These are phyloP conservation scores for Odontocolon sp. DNA, from an alignment of 2,888 invertebrate genomes.

Conservation along the genomic window DNA sequence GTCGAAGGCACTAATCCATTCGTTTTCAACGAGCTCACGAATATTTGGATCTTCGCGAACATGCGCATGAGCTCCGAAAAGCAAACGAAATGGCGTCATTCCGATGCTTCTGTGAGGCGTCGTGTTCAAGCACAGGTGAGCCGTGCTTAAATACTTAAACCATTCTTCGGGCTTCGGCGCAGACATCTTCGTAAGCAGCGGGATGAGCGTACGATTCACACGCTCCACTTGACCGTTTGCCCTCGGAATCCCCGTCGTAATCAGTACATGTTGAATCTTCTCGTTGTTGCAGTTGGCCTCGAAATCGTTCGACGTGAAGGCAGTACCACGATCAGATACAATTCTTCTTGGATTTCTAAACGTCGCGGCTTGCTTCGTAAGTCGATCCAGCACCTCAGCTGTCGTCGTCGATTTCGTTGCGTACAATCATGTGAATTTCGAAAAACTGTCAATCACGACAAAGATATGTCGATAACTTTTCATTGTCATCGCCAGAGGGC, in stretches of 20 bases:
- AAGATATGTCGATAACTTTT: slow-evolving; percentile 61
- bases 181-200: slow-evolving; percentile 72
- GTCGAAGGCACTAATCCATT: slow-evolving; percentile 43
- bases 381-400: slow-evolving; percentile 70
- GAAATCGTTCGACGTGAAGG: slow-evolving; percentile 75
- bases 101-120: slow-evolving; percentile 65
- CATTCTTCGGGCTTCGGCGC: slow-evolving; percentile 69
- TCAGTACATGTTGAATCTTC: slow-evolving; percentile 70
- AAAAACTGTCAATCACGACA: slow-evolving; percentile 48
- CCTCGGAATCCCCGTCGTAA: slow-evolving; percentile 71
- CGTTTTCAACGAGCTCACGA: slow-evolving; percentile 57
- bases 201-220: slow-evolving; percentile 71
- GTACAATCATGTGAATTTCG: slow-evolving; percentile 70
- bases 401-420: slow-evolving; percentile 66
- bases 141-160: slow-evolving; percentile 65
- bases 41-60: slow-evolving; percentile 47
- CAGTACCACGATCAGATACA: slow-evolving; percentile 75
- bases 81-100: slow-evolving; percentile 49
- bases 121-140: slow-evolving; percentile 69
- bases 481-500: slow-evolving; percentile 69
- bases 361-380: slow-evolving; percentile 67
- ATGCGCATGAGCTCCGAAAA: slow-evolving; percentile 45
- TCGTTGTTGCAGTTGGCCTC: slow-evolving; percentile 72
- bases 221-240: slow-evolving; percentile 76
- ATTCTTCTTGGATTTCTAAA: slow-evolving; percentile 77